A percentile compares a stretch with the other conserved stretches of the same genome.
These are phyloP conservation scores for Anastrepha ludens DNA, from an alignment of 1,140 invertebrate genomes.

Conservation along the genomic window DNA sequence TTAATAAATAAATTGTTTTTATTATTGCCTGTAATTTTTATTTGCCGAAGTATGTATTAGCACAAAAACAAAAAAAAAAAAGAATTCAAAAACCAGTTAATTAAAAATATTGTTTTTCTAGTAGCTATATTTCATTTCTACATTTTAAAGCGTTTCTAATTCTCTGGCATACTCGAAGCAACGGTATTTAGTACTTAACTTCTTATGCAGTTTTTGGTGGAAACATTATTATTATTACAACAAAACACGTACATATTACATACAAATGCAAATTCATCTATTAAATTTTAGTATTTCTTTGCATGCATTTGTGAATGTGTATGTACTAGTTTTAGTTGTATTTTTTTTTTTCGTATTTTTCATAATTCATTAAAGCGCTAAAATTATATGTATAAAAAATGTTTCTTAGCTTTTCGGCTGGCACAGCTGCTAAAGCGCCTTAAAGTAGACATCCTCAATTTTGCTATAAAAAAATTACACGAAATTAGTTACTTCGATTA, in stretches of 20 bases:
- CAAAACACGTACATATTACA: not conserved
- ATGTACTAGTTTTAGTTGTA: not conserved
- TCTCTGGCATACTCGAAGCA: slow-evolving; percentile 5
- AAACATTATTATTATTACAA: not conserved
- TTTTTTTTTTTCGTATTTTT: not conserved
- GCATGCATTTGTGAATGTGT: too few species aligned
- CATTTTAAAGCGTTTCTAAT: slow-evolving; percentile 5
- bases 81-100: too few species aligned
- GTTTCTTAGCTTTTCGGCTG: not conserved
- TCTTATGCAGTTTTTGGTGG: slow-evolving; percentile 61
- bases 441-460: not conserved
- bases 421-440: not conserved
- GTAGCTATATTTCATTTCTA: not conserved
- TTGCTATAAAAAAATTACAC: not conserved
- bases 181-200: slow-evolving; percentile 56
- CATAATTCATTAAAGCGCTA: not conserved
- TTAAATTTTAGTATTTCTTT: not conserved
- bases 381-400: not conserved
- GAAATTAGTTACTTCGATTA: not conserved
- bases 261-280: not conserved
- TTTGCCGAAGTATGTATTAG: too few species aligned
- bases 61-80: too few species aligned
- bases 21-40: too few species aligned
- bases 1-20: too few species aligned
- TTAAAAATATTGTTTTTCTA: too few species aligned